phyloP scores from a whole-genome alignment of 1,140 invertebrate species.

The Chymomyza costata region DNA sequence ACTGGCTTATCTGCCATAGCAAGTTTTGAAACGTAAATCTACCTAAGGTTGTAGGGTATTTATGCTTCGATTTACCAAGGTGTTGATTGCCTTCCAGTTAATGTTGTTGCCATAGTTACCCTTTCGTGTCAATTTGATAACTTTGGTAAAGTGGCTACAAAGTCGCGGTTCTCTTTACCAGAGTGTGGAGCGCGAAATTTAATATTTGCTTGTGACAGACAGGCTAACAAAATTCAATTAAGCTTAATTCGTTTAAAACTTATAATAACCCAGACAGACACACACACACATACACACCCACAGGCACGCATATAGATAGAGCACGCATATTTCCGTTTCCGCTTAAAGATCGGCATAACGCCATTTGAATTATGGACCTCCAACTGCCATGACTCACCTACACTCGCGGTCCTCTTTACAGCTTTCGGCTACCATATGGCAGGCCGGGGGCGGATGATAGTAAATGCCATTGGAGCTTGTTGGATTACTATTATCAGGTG shows the following conservation, averaged over 20 bases:
- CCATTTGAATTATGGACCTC: constrained; percentile 56
- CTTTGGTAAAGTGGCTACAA: constrained; percentile 46
- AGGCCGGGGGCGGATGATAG: constrained; percentile 82
- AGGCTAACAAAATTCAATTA: constrained; percentile 46
- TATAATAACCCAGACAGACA: constrained; percentile 1
- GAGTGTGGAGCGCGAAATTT: constrained; percentile 48
- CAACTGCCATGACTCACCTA: constrained; percentile 77
- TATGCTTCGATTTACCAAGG: too few relatives aligned
- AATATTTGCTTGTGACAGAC: constrained; percentile 39
- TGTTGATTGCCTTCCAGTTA: too few relatives aligned
- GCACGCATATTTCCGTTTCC: constrained; percentile 53
- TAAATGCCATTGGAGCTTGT: constrained; percentile 71
- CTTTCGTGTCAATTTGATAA: constrained; percentile 46
- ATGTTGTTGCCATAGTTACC: too few relatives aligned
- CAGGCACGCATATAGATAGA: not conserved
- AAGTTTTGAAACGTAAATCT: too few relatives aligned
- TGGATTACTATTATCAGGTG: constrained; percentile 79
- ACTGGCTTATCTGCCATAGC: too few relatives aligned
- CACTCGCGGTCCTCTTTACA: constrained; percentile 85
- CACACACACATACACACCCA: constrained; percentile 3
- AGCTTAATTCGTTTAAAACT: constrained; percentile 53
- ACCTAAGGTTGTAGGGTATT: too few relatives aligned
- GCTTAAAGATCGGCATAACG: constrained; percentile 18
- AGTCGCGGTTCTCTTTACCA: constrained; percentile 43
- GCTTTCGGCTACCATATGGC: constrained; percentile 85